Base-by-base conservation (phyloP, 2,113 vertebrate species). In the Corythornis vintsioides region DNA sequence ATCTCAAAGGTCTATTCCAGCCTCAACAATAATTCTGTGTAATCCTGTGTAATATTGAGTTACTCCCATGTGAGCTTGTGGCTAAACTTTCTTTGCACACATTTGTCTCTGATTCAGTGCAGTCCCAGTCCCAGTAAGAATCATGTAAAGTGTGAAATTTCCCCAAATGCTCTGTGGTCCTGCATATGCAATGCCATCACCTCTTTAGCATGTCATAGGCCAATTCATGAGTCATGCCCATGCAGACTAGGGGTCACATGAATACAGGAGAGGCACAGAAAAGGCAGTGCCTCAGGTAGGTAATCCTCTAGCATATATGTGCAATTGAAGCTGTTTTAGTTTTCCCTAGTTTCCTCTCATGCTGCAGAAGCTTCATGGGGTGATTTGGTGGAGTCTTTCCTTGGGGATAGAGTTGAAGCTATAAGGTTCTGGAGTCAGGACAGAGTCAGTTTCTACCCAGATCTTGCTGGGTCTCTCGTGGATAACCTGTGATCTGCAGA, bases 151-250 rank as follows among this genome's bases (percentile, higher is more conserved):
- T 2, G 7, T 21, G 11, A 8, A 22, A 22, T 43, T 38, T 63
- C 42, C 35, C 59, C 25, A 53, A 13, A 47, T 21, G 38, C 50
- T 59, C 53, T 10, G 25, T 2, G 2, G 14, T 48, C 24, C 63
- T 77, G 38, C 15, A 52, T 28, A 10, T 25, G 28, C 64, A 83
- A 33, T 5, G 47, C 45, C 59, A 76, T 48, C 42, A 29, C 24
- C 1, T 0, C 11, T 81, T 16, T 11, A 19, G 13, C 52, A 15
- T 40, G 6, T 8, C 28, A 33, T 3, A 59, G 14, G 9, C 10
- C 26, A 12, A 8, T 11, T 6, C 11, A 3, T 5, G 26, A 61
- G 50, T 14, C n/a, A 29, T 29, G 19, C 18, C 43, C 15, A 2
- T 10, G 21, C 33, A 66, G n/a, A 13, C 24, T 19, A 24, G 11